phyloP scores from a whole-genome alignment of 2,797 vertebrate genomes.

The Leptoclinus maculatus region DNA sequence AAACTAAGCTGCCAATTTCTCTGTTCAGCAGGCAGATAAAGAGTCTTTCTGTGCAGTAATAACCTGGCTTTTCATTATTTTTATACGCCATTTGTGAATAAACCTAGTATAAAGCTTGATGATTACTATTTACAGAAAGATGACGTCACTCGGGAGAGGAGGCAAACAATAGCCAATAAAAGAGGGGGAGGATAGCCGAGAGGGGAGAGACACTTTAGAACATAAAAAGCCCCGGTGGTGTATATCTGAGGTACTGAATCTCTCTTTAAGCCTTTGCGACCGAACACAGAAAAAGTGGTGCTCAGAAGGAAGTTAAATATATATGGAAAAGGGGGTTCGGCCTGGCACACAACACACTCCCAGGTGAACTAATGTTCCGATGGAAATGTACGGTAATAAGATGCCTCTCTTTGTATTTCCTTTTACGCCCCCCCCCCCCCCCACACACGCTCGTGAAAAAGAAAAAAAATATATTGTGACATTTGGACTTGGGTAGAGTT shows the following conservation, averaged over 20 bases:
- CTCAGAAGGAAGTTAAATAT: conserved; percentile 20
- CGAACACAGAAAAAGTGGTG: conserved; percentile 31
- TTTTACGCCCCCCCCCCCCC: not conserved
- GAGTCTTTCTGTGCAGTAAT: not conserved
- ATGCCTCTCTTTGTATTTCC: conserved; percentile 22
- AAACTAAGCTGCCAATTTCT: not conserved
- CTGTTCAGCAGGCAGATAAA: not conserved
- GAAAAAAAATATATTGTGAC: conserved; percentile 22
- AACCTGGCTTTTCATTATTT: conserved; percentile 15
- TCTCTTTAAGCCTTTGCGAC: conserved; percentile 11
- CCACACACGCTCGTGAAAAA: not conserved
- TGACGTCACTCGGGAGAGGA: conserved; percentile 30
- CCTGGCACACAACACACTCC: not conserved
- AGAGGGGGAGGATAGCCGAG: not conserved
- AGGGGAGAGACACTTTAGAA: conserved; percentile 12
- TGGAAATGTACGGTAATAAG: conserved; percentile 48
- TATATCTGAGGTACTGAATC: conserved; percentile 6
- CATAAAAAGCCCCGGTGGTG: not conserved
- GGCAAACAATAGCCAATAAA: conserved; percentile 15
- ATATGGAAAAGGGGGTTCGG: conserved; percentile 5
- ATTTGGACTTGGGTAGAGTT: conserved; percentile 45
- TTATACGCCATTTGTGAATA: conserved; percentile 12
- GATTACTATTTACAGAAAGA: conserved; percentile 23
- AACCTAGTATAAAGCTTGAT: conserved; percentile 2
- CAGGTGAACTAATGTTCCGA: conserved; percentile 40